These are phyloP conservation scores for Drosophila hydei DNA, from an alignment of 1,140 invertebrate genomes.

Conservation along the genomic window DNA sequence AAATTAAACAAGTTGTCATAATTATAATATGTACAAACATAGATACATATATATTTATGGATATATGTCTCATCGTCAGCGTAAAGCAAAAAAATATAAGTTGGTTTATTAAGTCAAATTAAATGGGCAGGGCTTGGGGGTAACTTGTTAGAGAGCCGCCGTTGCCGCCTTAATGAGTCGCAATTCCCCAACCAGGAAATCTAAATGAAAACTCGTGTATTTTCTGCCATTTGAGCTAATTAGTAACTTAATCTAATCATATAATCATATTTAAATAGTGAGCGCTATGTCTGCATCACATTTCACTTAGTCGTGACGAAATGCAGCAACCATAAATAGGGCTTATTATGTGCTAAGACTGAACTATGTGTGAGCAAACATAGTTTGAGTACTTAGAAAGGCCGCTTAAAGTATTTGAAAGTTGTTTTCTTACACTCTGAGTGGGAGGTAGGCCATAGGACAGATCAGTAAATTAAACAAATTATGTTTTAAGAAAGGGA, in stretches of 20 bases:
- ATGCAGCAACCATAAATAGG: too few species aligned
- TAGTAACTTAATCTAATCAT: slow-evolving; percentile 6
- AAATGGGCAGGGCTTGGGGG: slow-evolving; percentile 54
- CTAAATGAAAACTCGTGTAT: slow-evolving; percentile 8
- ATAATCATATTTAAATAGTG: neutral
- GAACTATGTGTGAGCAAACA: too few species aligned
- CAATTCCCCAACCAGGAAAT: slow-evolving; percentile 31
- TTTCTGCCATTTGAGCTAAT: slow-evolving; percentile 2
- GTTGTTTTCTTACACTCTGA: too few species aligned
- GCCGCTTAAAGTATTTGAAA: too few species aligned
- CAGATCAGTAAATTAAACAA: too few species aligned
- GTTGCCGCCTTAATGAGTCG: slow-evolving; percentile 16
- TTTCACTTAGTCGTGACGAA: too few species aligned
- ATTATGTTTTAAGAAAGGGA: too few species aligned
- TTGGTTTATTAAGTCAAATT: slow-evolving; percentile 62
- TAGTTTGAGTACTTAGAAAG: too few species aligned
- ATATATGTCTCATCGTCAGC: slow-evolving; percentile 22
- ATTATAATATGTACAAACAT: slow-evolving; percentile 59
- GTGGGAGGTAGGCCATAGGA: too few species aligned
- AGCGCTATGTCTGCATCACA: neutral
- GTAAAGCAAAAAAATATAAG: slow-evolving; percentile 13
- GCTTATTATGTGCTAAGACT: too few species aligned
- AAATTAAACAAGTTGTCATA: slow-evolving; percentile 66
- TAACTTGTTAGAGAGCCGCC: slow-evolving; percentile 56
- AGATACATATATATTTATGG: slow-evolving; percentile 56